phyloP scores from a whole-genome alignment of 2,113 vertebrate species.

The Corythornis vintsioides region DNA sequence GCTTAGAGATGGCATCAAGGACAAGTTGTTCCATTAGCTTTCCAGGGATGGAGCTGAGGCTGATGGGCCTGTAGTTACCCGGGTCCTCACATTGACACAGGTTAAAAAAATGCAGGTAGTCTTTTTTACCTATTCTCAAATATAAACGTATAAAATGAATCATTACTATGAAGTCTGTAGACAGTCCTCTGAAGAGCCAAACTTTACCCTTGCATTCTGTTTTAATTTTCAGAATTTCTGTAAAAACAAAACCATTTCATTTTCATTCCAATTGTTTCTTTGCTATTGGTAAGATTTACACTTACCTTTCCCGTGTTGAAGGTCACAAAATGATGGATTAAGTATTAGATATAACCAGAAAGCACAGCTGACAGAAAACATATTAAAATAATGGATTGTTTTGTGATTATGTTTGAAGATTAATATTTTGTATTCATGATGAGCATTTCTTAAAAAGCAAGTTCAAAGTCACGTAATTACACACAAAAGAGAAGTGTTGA shows the following conservation, averaged over 20 bases:
- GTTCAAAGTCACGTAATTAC: constrained; percentile 17
- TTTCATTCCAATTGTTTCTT: constrained; percentile 61
- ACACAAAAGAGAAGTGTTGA: constrained; percentile 16
- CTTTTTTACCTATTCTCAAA: not conserved
- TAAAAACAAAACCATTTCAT: constrained; percentile 35
- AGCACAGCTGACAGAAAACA: not conserved
- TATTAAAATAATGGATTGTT: constrained; percentile 15
- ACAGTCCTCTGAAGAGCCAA: not conserved
- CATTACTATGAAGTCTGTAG: not conserved
- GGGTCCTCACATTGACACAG: not conserved
- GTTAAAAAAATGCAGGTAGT: not conserved
- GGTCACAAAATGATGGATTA: constrained; percentile 65
- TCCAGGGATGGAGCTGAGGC: too few species aligned
- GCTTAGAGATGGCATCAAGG: too few species aligned
- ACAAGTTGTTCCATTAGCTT: too few species aligned
- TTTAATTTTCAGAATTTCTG: not conserved
- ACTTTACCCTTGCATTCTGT: not conserved
- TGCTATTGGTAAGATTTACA: constrained; percentile 64
- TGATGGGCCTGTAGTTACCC: too few species aligned
- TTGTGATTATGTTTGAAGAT: constrained; percentile 12
- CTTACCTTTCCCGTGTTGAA: constrained; percentile 64
- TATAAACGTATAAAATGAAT: not conserved
- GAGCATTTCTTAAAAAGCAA: constrained; percentile 36
- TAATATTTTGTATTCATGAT: not conserved
- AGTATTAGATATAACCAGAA: constrained; percentile 52